These are phyloP conservation scores for Lasioglossum malachurum DNA, from an alignment of 2,888 invertebrate genomes.

Conservation along the genomic window DNA sequence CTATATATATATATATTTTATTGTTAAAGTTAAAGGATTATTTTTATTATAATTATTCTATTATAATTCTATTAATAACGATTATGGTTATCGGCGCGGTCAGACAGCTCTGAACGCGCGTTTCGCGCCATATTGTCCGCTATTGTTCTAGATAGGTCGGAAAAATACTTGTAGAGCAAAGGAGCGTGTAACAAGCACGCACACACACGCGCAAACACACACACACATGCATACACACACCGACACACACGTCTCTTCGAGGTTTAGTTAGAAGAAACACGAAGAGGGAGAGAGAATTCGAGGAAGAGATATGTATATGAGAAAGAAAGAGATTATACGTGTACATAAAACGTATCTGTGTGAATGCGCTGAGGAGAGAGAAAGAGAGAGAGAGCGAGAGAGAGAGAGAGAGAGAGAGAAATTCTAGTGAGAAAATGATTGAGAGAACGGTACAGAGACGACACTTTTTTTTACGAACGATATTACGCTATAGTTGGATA, in stretches of 20 bases:
- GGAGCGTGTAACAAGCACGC: slow-evolving; percentile 46
- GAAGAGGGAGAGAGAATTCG: slow-evolving; percentile 14
- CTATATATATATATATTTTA: slow-evolving; percentile 74
- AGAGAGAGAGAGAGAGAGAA: neutral
- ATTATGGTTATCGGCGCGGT: slow-evolving; percentile 36
- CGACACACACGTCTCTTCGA: neutral
- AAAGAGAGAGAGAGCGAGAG: neutral
- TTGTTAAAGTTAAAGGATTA: slow-evolving; percentile 82
- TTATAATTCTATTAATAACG: slow-evolving; percentile 57
- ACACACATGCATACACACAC: neutral
- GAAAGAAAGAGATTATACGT: slow-evolving; percentile 11
- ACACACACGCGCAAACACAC: neutral
- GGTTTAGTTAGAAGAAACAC: neutral
- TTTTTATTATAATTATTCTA: slow-evolving; percentile 78
- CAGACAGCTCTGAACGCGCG: slow-evolving; percentile 28
- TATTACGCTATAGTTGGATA: slow-evolving; percentile 70
- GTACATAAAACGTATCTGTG: slow-evolving; percentile 12
- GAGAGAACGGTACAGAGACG: slow-evolving; percentile 41
- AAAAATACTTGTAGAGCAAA: slow-evolving; percentile 50
- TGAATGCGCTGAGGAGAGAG: neutral
- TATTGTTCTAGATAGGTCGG: slow-evolving; percentile 66
- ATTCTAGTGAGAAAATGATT: slow-evolving; percentile 15
- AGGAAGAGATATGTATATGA: neutral
- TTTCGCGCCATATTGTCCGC: slow-evolving; percentile 52
- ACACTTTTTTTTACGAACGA: slow-evolving; percentile 73